A percentile compares a stretch with the other conserved stretches of the same genome.
Evolutionary conservation across 2,888 invertebrate species (phyloP).

Genomic region (Neoascia interrupta): DNA sequence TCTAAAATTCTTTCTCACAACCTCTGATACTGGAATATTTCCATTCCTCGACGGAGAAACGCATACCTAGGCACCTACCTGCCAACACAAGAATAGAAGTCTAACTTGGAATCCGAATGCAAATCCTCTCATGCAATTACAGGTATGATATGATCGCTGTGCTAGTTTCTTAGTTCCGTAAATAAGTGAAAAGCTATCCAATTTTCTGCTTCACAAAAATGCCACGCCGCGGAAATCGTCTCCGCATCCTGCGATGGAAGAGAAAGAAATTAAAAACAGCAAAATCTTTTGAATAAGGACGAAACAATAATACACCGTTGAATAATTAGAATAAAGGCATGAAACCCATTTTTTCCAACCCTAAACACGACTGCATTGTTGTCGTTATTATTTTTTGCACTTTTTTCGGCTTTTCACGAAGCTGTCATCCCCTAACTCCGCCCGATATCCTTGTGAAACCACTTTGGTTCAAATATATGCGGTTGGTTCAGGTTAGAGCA

Average conservation of each 20-base stretch:
- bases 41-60: not conserved
- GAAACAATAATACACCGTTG: constrained; percentile 17
- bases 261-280: not conserved
- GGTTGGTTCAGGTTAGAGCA: constrained; percentile 9
- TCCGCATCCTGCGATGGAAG: not conserved
- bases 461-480: constrained; percentile 35
- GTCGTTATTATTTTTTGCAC: constrained; percentile 17
- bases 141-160: not conserved
- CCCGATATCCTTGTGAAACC: constrained; percentile 23
- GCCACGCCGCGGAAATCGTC: constrained; percentile 14
- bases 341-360: not conserved
- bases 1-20: constrained; percentile 19
- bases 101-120: not conserved
- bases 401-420: constrained; percentile 8
- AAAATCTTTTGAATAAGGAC: constrained; percentile 18
- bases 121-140: constrained; percentile 20
- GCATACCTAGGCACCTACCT: not conserved
- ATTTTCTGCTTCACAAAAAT: constrained; percentile 21
- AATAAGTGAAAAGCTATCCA: constrained; percentile 15
- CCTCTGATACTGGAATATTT: constrained; percentile 8
- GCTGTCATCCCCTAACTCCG: constrained; percentile 10
- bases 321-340: constrained; percentile 9
- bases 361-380: constrained; percentile 8
- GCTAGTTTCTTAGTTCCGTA: too few species aligned
- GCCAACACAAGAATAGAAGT: not conserved